phyloP scores from a whole-genome alignment of 2,888 invertebrate species.

The Dasysyrphus tricinctus region DNA sequence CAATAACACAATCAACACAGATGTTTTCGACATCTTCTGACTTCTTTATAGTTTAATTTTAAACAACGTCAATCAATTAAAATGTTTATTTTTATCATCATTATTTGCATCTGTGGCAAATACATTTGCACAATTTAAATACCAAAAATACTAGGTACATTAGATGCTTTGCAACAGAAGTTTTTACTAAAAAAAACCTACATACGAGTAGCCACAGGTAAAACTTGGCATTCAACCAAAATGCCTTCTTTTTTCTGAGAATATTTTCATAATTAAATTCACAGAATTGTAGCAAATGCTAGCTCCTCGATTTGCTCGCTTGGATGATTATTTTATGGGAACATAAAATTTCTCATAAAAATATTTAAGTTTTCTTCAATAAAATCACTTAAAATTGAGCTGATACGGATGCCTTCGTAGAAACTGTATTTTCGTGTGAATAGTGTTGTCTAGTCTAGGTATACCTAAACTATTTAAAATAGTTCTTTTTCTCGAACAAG shows the following conservation, averaged over 20 bases:
- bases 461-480: background rate
- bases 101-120: slow-evolving; percentile 33
- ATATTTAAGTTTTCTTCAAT: slow-evolving; percentile 2
- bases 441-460: too few species aligned
- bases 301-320: slow-evolving; percentile 1
- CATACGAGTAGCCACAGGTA: slow-evolving; percentile 5
- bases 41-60: slow-evolving; percentile 28
- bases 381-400: background rate
- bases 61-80: slow-evolving; percentile 45
- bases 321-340: slow-evolving; percentile 20
- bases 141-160: slow-evolving; percentile 27
- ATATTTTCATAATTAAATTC: background rate
- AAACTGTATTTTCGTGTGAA: slow-evolving; percentile 6
- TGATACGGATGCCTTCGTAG: slow-evolving; percentile 2
- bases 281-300: background rate
- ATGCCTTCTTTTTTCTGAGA: background rate
- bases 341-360: slow-evolving; percentile 4
- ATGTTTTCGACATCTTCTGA: slow-evolving; percentile 30
- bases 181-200: slow-evolving; percentile 1
- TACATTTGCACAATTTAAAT: slow-evolving; percentile 36
- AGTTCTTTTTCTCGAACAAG: background rate
- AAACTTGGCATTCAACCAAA: slow-evolving; percentile 12
- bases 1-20: slow-evolving; percentile 11
- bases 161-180: background rate
- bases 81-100: slow-evolving; percentile 33